Conservation (phyloP, 1,140 invertebrate genomes). For the Drosophila miranda region DNA sequence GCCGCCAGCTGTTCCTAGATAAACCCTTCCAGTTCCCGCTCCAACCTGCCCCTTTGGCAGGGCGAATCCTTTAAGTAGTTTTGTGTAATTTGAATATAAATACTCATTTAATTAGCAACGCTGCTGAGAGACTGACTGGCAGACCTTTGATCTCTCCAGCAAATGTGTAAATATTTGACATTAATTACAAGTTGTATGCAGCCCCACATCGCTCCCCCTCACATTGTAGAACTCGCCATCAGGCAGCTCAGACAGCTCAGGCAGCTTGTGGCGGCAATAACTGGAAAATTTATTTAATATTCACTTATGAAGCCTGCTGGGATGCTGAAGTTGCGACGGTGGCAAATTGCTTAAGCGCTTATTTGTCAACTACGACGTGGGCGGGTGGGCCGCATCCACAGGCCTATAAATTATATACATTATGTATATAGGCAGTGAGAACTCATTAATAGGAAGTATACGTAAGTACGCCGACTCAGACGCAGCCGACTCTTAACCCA, state of each 20-base stretch:
- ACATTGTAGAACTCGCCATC: constrained; percentile 1
- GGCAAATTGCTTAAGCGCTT: constrained; percentile 79
- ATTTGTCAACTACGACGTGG: constrained; percentile 73
- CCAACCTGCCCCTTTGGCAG: background rate
- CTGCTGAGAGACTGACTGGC: constrained; percentile 56
- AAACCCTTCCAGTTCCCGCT: background rate
- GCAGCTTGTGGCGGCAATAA: constrained; percentile 51
- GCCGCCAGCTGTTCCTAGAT: constrained; percentile 33
- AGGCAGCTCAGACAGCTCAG: background rate
- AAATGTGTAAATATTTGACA: constrained; percentile 80
- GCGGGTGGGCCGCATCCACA: constrained; percentile 13
- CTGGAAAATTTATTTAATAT: constrained; percentile 80
- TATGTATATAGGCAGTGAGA: constrained; percentile 65
- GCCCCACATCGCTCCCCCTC: constrained; percentile 20
- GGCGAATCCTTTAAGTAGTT: constrained; percentile 63
- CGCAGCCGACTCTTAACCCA: constrained; percentile 50
- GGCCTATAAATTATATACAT: constrained; percentile 41
- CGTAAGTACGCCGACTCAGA: constrained; percentile 12
- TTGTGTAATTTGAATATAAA: constrained; percentile 78
- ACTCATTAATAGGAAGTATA: constrained; percentile 70
- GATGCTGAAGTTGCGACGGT: constrained; percentile 43
- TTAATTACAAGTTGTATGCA: constrained; percentile 79
- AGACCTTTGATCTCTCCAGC: constrained; percentile 75
- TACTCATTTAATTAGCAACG: constrained; percentile 78
- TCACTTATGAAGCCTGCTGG: constrained; percentile 58